A percentile compares a stretch with the other conserved stretches of the same genome.
phyloP scores from a whole-genome alignment of 2,888 invertebrate species.

The Glaucopsyche alexis region DNA sequence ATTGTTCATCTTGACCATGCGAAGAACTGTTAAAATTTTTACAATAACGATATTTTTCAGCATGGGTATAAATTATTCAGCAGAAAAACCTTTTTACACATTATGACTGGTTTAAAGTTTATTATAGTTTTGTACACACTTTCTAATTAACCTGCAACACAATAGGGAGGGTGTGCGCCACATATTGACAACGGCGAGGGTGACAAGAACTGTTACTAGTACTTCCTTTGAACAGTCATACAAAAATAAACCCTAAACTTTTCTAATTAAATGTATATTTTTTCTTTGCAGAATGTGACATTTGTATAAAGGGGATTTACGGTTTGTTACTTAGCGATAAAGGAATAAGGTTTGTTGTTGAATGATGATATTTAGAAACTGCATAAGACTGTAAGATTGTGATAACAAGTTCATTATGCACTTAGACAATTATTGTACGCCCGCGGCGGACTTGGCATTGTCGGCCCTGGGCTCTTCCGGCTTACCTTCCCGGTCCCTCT shows the following conservation, averaged over 20 bases:
- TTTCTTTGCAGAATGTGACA: constrained; percentile 13
- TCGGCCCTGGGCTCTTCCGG: constrained; percentile 65
- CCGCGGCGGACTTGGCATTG: constrained; percentile 54
- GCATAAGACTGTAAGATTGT: constrained; percentile 47
- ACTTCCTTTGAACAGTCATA: constrained; percentile 47
- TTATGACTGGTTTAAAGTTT: constrained; percentile 28
- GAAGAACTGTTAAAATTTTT: not conserved
- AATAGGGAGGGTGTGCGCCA: constrained; percentile 56
- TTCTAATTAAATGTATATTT: constrained; percentile 32
- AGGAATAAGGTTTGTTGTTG: constrained; percentile 44
- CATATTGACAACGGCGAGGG: constrained; percentile 58
- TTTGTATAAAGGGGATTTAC: not conserved
- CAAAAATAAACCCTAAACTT: constrained; percentile 45
- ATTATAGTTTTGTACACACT: constrained; percentile 38
- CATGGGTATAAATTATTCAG: not conserved
- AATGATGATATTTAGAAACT: not conserved
- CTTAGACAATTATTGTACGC: constrained; percentile 78
- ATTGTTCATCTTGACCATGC: not conserved
- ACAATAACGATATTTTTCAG: not conserved
- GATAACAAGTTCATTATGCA: constrained; percentile 75
- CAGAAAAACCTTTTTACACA: constrained; percentile 16
- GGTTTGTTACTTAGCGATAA: constrained; percentile 33
- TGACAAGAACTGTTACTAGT: constrained; percentile 56
- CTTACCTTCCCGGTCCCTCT: constrained; percentile 50
- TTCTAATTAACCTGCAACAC: constrained; percentile 67